Percentiles rank a stretch among this genome's conserved stretches.
Evolutionary conservation across 2,113 vertebrate genomes (phyloP).

Genomic region (Scolopax mira): DNA sequence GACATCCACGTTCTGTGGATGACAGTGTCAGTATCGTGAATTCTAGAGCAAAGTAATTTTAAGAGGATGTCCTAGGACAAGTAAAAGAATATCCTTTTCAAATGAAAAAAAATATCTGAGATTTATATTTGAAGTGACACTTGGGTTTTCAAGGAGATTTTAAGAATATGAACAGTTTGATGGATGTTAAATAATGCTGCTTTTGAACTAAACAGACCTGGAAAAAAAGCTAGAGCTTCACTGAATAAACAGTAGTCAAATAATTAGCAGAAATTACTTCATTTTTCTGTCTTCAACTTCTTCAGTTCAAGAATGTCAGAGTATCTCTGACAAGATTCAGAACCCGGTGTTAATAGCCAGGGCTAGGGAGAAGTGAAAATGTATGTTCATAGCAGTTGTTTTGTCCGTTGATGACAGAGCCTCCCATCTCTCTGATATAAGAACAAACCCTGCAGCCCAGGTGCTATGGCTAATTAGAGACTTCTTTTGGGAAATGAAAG

Average conservation of each 20-base stretch:
- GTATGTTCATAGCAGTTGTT: not conserved
- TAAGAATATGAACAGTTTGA: not conserved
- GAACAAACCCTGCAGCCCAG: not conserved
- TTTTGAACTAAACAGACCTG: not conserved
- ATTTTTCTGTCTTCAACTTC: not conserved
- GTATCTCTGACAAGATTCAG: not conserved
- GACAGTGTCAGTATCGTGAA: not conserved
- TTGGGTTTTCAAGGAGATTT: not conserved
- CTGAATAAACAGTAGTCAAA: not conserved
- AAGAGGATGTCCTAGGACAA: not conserved
- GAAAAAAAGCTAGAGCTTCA: not conserved
- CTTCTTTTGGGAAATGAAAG: not conserved
- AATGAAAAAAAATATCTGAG: not conserved
- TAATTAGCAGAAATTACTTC: not conserved
- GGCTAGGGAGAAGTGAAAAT: not conserved
- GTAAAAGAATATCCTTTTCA: not conserved
- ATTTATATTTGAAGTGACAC: not conserved
- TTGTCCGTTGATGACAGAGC: not conserved
- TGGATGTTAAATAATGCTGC: not conserved
- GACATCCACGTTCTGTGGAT: not conserved
- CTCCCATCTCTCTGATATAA: not conserved
- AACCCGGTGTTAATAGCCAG: not conserved
- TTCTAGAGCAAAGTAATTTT: not conserved
- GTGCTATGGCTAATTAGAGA: not conserved
- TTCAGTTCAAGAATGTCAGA: not conserved